A percentile compares a stretch with the other conserved stretches of the same genome.
Evolutionary conservation across 2,888 invertebrate genomes (phyloP).

Genomic region (Empis stercorea): DNA sequence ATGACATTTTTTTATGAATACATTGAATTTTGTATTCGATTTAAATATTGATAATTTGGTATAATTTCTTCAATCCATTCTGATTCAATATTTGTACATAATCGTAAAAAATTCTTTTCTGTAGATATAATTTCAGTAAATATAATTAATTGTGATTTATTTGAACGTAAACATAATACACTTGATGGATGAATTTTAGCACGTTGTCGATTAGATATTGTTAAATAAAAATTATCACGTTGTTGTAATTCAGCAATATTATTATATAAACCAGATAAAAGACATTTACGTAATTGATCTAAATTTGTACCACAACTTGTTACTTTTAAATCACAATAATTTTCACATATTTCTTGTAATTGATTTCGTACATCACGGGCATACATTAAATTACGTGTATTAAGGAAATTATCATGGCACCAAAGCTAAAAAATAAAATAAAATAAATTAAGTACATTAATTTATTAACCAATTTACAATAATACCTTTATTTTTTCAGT

Average conservation of each 20-base stretch:
- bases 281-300: slow-evolving; percentile 61
- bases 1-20: slow-evolving; percentile 6
- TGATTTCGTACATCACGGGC: slow-evolving; percentile 72
- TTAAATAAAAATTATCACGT: slow-evolving; percentile 55
- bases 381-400: slow-evolving; percentile 67
- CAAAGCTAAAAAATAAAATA: slow-evolving; percentile 38
- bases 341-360: slow-evolving; percentile 53
- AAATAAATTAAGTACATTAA: neutral
- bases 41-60: slow-evolving; percentile 32
- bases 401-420: slow-evolving; percentile 83
- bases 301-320: slow-evolving; percentile 50
- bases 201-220: slow-evolving; percentile 48
- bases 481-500: slow-evolving; percentile 52
- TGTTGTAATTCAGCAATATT: slow-evolving; percentile 71
- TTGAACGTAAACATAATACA: slow-evolving; percentile 43
- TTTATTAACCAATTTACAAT: neutral
- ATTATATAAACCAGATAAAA: slow-evolving; percentile 69
- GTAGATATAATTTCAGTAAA: slow-evolving; percentile 85
- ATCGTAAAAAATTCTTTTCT: slow-evolving; percentile 64
- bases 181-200: slow-evolving; percentile 79
- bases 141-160: slow-evolving; percentile 57
- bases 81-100: slow-evolving; percentile 61
- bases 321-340: slow-evolving; percentile 43
- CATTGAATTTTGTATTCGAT: slow-evolving; percentile 17
- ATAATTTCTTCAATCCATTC: slow-evolving; percentile 62